A percentile compares a stretch with the other conserved stretches of the same genome.
These are phyloP conservation scores for Myotis lucifugus DNA, from an alignment of 2,113 vertebrate species.

Conservation along the genomic window DNA sequence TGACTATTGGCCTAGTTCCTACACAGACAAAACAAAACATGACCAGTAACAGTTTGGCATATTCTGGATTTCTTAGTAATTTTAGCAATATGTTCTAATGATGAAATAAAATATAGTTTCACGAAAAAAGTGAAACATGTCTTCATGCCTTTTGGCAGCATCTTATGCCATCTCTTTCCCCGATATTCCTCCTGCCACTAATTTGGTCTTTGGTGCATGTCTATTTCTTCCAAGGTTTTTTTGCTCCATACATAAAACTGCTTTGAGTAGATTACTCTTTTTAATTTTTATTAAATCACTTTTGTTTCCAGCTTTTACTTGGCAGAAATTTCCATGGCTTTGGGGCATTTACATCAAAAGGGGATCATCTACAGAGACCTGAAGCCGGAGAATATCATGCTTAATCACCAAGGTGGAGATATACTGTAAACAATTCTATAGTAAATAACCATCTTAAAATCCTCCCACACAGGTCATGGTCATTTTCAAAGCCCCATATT, in stretches of 20 bases:
- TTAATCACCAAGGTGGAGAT: slow-evolving; percentile 95
- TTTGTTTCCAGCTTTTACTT: slow-evolving; percentile 95
- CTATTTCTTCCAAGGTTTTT: slow-evolving; percentile 77
- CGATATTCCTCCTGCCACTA: slow-evolving; percentile 38
- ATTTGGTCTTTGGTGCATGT: slow-evolving; percentile 73
- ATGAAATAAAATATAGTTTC: slow-evolving; percentile 65
- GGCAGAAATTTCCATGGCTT: slow-evolving; percentile 99
- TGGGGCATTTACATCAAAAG: slow-evolving; percentile 99
- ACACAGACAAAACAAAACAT: slow-evolving; percentile 45
- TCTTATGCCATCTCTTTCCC: slow-evolving; percentile 47
- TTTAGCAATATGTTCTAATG: slow-evolving; percentile 60
- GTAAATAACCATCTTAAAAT: slow-evolving; percentile 71
- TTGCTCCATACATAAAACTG: slow-evolving; percentile 75
- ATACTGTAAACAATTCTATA: slow-evolving; percentile 70
- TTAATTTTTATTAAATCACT: slow-evolving; percentile 80
- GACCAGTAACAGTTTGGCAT: slow-evolving; percentile 57
- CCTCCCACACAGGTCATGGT: slow-evolving; percentile 63
- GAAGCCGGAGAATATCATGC: slow-evolving; percentile 99
- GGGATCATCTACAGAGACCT: slow-evolving; percentile 99
- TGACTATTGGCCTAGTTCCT: slow-evolving; percentile 51
- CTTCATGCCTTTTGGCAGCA: slow-evolving; percentile 59
- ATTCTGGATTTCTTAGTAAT: slow-evolving; percentile 43
- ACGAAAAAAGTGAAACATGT: slow-evolving; percentile 56
- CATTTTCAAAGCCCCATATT: slow-evolving; percentile 62
- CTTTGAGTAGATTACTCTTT: slow-evolving; percentile 62